Percentiles rank a stretch among this genome's conserved stretches.
Conservation (phyloP, 2,113 vertebrate genomes). For the Esox niger region DNA sequence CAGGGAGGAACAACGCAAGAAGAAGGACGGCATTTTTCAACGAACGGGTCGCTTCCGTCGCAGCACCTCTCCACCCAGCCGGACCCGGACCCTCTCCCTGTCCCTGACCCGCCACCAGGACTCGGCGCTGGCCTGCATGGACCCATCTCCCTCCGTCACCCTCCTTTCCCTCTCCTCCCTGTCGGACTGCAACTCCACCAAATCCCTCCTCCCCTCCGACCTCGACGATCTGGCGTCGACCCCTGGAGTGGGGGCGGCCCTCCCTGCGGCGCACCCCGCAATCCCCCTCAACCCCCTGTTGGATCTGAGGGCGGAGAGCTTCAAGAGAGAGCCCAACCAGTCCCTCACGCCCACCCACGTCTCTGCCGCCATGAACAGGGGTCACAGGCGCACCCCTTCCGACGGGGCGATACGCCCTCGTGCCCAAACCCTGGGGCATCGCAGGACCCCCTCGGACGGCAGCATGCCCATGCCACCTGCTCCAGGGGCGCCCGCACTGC, state of each 20-base stretch:
- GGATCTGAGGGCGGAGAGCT: slow-evolving; percentile 85
- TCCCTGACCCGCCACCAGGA: slow-evolving; percentile 67
- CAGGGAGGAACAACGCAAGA: slow-evolving; percentile 78
- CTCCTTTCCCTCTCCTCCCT: slow-evolving; percentile 87
- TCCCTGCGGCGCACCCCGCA: slow-evolving; percentile 28
- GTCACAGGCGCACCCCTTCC: slow-evolving; percentile 83
- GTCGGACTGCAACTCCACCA: slow-evolving; percentile 90
- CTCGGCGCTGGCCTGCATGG: slow-evolving; percentile 61
- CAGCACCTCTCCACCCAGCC: slow-evolving; percentile 73
- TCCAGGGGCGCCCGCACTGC: slow-evolving; percentile 29
- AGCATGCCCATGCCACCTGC: slow-evolving; percentile 71
- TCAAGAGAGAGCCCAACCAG: slow-evolving; percentile 87
- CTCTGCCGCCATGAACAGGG: slow-evolving; percentile 71
- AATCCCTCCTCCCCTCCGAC: slow-evolving; percentile 85
- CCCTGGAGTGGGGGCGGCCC: slow-evolving; percentile 43
- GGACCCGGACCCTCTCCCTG: slow-evolving; percentile 69
- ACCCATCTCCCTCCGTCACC: slow-evolving; percentile 77
- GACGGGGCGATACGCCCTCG: slow-evolving; percentile 81
- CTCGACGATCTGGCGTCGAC: slow-evolving; percentile 73
- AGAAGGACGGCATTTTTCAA: slow-evolving; percentile 83
- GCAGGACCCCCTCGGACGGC: slow-evolving; percentile 74
- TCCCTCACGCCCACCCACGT: slow-evolving; percentile 88
- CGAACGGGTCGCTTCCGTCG: slow-evolving; percentile 78
- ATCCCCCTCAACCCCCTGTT: slow-evolving; percentile 77
- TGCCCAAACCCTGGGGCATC: slow-evolving; percentile 69